These are phyloP conservation scores for Canis aureus DNA, from an alignment of 2,113 vertebrate species.

Conservation along the genomic window DNA sequence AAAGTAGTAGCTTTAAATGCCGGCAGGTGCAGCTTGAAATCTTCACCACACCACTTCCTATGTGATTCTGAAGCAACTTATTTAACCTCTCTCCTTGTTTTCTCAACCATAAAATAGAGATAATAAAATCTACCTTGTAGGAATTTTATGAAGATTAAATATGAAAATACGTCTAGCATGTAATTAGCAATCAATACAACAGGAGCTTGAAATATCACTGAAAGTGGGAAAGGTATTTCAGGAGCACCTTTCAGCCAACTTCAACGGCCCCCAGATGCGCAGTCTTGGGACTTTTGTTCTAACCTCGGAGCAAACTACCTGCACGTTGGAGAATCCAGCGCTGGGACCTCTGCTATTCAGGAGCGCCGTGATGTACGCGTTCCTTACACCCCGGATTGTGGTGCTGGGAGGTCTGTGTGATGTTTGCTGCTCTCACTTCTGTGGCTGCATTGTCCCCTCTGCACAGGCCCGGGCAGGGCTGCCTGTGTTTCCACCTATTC, in stretches of 20 bases:
- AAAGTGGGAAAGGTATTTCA: background rate
- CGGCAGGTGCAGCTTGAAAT: background rate
- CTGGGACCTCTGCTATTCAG: background rate
- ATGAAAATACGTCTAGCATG: background rate
- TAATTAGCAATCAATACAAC: slow-evolving; percentile 9
- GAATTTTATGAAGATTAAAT: slow-evolving; percentile 13
- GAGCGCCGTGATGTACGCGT: background rate
- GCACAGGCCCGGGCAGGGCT: background rate
- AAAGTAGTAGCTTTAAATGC: background rate
- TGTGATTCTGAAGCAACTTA: background rate
- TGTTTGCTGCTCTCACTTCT: background rate
- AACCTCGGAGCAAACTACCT: background rate
- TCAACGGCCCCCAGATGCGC: background rate
- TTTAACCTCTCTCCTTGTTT: background rate
- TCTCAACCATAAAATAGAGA: background rate
- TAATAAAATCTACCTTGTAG: slow-evolving; percentile 12
- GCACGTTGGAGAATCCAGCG: background rate
- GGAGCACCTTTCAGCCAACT: background rate
- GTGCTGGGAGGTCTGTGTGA: background rate
- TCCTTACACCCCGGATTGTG: slow-evolving; percentile 18
- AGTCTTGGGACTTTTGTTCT: background rate
- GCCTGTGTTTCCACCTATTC: slow-evolving; percentile 49
- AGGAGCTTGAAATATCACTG: background rate
- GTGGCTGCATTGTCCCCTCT: background rate
- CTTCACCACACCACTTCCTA: background rate